Evolutionary conservation across 2,113 vertebrate species (phyloP), one percentile per base, ranked within the genome.

Genomic region (Peromyscus maniculatus): DNA sequence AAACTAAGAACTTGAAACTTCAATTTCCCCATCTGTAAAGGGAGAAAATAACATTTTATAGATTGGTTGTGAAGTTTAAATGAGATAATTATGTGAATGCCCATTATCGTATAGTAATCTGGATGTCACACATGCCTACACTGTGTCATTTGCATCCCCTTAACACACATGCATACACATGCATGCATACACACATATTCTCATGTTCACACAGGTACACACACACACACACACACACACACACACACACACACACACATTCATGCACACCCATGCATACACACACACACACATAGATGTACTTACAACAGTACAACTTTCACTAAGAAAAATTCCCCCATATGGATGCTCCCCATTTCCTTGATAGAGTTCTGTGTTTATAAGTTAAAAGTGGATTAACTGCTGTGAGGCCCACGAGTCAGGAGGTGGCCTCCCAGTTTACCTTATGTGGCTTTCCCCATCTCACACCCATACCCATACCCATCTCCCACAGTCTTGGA

Each of bases 201-300:
- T 33, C 78, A 80, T 55, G 78, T 15, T 36, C 78, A 80, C 77
- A 79, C 77, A 79, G 26, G 26, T 31, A 80, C 4, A 16, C 16
- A 11, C 16, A 19, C 31, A 79, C n/a, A 21, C 1, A 15, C 36
- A 26, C 49, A 26, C 46, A 31, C 5, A 15, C 75, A 16, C 6
- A 16, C 3, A 7, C 13, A 78, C 3, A 13, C 21, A 59, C 22
- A 4, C 3, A 7, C 6, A 11, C 8, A 52, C 15, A 79, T 4
- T 0, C 39, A n/a, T 17, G 39, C 7, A 79, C 7, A 17, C 0
- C 39, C 5, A 55, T 0, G 3, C 0, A 15, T 11, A 75, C 9
- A 12, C 43, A 39, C 43, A 77, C 31, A 36, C 52, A 74, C 4
- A 24, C 0, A 62, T 13, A 75, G 0, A 13, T 17, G 6, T 13